These are phyloP conservation scores for Todiramphus saurophagus DNA, from an alignment of 2,113 vertebrate species.

Conservation along the genomic window DNA sequence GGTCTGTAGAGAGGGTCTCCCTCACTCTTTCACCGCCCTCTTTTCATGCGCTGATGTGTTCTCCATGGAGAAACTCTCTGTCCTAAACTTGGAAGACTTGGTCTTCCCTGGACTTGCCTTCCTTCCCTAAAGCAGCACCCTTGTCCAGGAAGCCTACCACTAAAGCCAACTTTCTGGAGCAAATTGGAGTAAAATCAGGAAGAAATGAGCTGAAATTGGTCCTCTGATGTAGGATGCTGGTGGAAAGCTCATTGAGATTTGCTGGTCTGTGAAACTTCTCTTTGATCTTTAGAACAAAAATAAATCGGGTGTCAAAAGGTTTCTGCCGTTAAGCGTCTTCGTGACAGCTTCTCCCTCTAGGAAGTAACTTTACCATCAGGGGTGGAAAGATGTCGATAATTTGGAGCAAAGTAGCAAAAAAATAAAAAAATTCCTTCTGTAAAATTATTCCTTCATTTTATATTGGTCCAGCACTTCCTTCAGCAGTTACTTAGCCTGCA, in stretches of 20 bases:
- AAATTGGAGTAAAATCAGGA: neutral
- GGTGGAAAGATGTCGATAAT: neutral
- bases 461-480: neutral
- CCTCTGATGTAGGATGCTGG: neutral
- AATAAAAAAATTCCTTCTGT: neutral
- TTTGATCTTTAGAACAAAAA: neutral
- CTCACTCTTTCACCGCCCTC: neutral
- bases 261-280: neutral
- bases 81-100: neutral
- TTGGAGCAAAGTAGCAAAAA: neutral
- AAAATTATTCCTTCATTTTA: constrained; percentile 3
- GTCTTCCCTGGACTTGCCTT: neutral
- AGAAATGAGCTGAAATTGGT: neutral
- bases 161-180: neutral
- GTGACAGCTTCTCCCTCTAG: neutral
- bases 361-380: neutral
- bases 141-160: neutral
- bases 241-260: neutral
- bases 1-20: neutral
- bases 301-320: neutral
- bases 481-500: neutral
- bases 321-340: neutral
- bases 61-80: neutral
- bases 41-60: neutral
- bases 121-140: neutral